These are phyloP conservation scores for Benthochromis sp. DNA, from an alignment of 2,113 vertebrate species.

Conservation along the genomic window DNA sequence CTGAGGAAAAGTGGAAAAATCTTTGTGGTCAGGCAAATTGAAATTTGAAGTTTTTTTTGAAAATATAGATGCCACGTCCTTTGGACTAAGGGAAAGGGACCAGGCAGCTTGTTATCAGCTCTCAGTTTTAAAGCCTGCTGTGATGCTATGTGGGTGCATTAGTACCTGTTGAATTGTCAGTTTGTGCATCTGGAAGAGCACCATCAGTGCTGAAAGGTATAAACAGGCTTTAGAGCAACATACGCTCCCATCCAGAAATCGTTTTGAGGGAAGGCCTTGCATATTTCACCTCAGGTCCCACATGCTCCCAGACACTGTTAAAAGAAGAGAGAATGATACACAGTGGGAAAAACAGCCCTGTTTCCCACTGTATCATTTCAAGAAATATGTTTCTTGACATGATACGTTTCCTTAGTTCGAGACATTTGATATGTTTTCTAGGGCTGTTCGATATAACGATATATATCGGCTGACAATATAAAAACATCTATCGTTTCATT, in stretches of 20 bases:
- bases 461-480: not conserved
- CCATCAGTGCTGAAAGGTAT: not conserved
- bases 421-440: not conserved
- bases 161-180: not conserved
- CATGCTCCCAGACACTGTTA: not conserved
- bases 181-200: not conserved
- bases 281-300: not conserved
- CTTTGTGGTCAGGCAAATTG: not conserved
- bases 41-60: not conserved
- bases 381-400: not conserved
- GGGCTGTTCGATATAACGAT: not conserved
- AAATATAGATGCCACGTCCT: not conserved
- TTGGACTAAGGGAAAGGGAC: not conserved
- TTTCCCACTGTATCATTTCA: rapidly evolving
- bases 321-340: not conserved
- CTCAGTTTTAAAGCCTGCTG: not conserved
- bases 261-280: not conserved
- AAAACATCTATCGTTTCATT: not conserved
- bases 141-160: not conserved
- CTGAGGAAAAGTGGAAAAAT: rapidly evolving
- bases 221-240: not conserved
- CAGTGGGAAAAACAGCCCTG: not conserved
- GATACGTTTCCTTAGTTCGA: not conserved
- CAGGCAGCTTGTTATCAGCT: not conserved
- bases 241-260: rapidly evolving